phyloP scores from a whole-genome alignment of 1,140 invertebrate genomes.

The Drosophila repleta region DNA sequence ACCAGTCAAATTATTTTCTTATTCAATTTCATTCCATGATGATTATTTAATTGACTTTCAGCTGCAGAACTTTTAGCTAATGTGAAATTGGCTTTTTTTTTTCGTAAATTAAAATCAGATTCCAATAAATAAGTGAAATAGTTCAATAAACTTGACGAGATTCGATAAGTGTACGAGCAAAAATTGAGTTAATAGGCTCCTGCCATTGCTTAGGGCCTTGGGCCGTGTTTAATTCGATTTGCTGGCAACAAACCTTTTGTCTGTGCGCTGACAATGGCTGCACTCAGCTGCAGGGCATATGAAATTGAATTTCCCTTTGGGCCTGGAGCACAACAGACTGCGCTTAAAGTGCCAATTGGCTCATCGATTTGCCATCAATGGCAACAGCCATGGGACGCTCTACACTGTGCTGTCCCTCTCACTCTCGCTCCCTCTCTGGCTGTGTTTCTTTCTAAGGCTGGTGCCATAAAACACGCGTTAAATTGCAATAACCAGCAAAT shows the following conservation, averaged over 20 bases:
- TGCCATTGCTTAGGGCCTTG: background rate
- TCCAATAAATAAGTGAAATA: background rate
- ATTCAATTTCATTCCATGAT: too few relatives aligned
- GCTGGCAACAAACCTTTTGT: slow-evolving; percentile 6
- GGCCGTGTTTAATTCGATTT: slow-evolving; percentile 26
- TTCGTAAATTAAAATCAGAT: background rate
- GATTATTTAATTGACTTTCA: slow-evolving; percentile 6
- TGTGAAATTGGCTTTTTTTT: background rate
- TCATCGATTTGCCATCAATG: slow-evolving; percentile 44
- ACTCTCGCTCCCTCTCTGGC: background rate
- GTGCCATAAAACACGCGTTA: slow-evolving; percentile 46
- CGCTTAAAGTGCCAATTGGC: slow-evolving; percentile 39
- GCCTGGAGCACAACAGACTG: slow-evolving; percentile 13
- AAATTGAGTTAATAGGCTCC: background rate
- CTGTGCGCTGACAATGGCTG: slow-evolving; percentile 1
- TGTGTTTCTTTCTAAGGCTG: slow-evolving; percentile 34
- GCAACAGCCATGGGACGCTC: slow-evolving; percentile 8
- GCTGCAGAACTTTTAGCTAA: background rate
- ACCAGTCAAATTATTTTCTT: too few relatives aligned
- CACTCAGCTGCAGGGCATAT: slow-evolving; percentile 14
- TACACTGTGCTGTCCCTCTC: background rate
- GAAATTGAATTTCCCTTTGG: slow-evolving; percentile 38
- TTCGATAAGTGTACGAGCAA: background rate
- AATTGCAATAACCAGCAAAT: slow-evolving; percentile 65
- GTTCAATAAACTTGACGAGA: background rate